These are phyloP conservation scores for Trachelipus rathkii DNA, from an alignment of 1,140 invertebrate genomes.

Conservation along the genomic window DNA sequence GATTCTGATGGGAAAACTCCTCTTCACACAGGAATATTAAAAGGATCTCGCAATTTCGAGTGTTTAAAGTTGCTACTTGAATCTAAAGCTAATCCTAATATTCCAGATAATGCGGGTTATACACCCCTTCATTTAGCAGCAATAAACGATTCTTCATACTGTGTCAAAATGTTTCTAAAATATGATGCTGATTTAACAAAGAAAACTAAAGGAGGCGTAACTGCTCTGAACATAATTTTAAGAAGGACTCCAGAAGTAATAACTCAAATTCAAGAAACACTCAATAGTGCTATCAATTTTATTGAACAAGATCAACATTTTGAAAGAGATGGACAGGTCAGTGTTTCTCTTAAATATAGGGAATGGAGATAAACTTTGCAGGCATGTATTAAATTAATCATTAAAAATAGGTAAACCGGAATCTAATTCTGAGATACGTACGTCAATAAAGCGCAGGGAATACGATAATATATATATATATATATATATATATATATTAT, in stretches of 20 bases:
- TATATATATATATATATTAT: too few relatives aligned
- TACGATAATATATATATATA: too few relatives aligned
- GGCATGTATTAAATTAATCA: too few relatives aligned
- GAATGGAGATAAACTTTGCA: too few relatives aligned
- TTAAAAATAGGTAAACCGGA: too few relatives aligned
- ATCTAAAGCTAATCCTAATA: conserved; percentile 75
- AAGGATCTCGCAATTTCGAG: conserved; percentile 60
- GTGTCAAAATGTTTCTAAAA: conserved; percentile 73
- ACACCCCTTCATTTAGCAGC: conserved; percentile 83
- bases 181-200: conserved; percentile 79
- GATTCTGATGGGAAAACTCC: conserved; percentile 72
- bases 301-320: conserved; percentile 37
- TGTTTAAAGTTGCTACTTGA: conserved; percentile 38
- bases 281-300: conserved; percentile 39
- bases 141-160: conserved; percentile 73
- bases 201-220: conserved; percentile 74
- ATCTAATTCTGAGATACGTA: too few relatives aligned
- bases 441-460: too few relatives aligned
- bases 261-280: conserved; percentile 40
- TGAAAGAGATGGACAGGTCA: conserved; percentile 38
- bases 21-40: conserved; percentile 69
- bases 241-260: conserved; percentile 42
- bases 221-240: conserved; percentile 72
- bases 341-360: not conserved
- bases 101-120: conserved; percentile 81